Percentiles rank a stretch among this genome's conserved stretches.
Conservation (phyloP, 2,888 invertebrate genomes). For the Netelia inedita region DNA sequence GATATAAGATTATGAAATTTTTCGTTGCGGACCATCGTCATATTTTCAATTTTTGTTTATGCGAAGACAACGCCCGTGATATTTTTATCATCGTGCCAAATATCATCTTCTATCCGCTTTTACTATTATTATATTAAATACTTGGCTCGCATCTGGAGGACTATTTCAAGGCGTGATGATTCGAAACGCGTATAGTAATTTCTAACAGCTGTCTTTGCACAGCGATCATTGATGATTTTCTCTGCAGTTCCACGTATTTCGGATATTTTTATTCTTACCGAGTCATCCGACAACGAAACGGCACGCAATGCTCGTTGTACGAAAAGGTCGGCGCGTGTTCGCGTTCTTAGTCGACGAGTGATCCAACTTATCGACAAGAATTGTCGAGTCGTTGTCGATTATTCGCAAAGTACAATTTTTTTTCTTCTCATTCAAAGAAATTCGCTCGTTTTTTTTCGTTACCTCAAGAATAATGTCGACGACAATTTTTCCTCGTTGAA, state of each 20-base stretch:
- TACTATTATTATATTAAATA: conserved; percentile 6
- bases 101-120: conserved; percentile 13
- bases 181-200: conserved; percentile 34
- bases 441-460: no score
- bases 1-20: neutral
- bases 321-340: neutral
- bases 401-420: no score
- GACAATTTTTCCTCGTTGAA: no score
- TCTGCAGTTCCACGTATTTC: conserved; percentile 29
- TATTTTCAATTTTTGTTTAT: neutral
- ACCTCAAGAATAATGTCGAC: no score
- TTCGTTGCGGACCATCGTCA: no score
- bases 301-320: neutral
- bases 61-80: neutral
- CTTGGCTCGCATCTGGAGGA: conserved; percentile 48
- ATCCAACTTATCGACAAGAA: no score
- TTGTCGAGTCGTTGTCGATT: no score
- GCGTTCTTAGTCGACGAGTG: neutral
- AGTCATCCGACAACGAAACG: conserved; percentile 6
- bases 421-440: no score
- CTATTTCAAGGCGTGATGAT: conserved; percentile 70
- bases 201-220: conserved; percentile 37
- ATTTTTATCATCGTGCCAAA: neutral
- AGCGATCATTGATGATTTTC: conserved; percentile 29
- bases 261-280: conserved; percentile 15